phyloP scores from a whole-genome alignment of 2,113 vertebrate genomes.

The Copsychus sechellarum region DNA sequence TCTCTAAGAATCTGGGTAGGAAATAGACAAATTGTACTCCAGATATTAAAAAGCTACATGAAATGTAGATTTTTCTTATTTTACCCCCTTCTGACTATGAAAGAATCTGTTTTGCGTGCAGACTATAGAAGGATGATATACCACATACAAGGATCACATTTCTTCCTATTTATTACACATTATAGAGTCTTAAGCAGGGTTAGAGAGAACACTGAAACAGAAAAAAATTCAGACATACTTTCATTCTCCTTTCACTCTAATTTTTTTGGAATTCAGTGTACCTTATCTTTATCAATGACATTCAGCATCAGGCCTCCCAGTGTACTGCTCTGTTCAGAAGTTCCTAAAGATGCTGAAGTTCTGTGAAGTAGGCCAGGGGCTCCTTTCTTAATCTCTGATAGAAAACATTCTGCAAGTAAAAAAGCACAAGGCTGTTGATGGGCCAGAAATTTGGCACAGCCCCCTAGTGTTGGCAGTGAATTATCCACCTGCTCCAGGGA shows the following conservation, averaged over 20 bases:
- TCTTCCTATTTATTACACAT: not conserved
- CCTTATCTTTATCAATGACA: not conserved
- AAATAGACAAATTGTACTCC: not conserved
- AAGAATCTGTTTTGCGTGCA: not conserved
- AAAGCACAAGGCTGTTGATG: not conserved
- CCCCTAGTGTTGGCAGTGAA: not conserved
- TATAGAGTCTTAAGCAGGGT: not conserved
- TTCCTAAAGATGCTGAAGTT: not conserved
- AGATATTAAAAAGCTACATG: not conserved
- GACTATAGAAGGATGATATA: not conserved
- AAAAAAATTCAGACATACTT: not conserved
- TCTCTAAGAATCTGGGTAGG: not conserved
- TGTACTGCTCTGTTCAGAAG: not conserved
- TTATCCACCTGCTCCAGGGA: not conserved
- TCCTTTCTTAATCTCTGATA: not conserved
- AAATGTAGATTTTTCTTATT: not conserved
- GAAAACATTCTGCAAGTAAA: not conserved
- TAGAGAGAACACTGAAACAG: not conserved
- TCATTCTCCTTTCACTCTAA: not conserved
- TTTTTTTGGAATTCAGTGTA: not conserved
- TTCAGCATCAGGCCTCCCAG: not conserved
- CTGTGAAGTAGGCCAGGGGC: not conserved
- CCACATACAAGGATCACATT: not conserved
- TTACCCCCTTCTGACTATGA: not conserved
- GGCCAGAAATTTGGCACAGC: not conserved